phyloP scores from a whole-genome alignment of 2,888 invertebrate genomes.

The Xanthorhoe spadicearia region DNA sequence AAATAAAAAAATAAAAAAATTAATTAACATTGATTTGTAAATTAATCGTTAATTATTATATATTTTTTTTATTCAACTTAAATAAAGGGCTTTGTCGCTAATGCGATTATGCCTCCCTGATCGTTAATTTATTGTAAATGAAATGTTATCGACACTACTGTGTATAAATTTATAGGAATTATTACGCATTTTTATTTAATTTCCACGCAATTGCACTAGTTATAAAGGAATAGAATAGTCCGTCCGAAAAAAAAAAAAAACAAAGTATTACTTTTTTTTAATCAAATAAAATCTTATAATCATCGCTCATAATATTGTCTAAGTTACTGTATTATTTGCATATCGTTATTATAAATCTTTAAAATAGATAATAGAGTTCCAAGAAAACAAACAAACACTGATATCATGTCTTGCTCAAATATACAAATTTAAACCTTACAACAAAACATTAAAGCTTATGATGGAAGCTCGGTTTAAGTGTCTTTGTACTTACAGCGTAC shows the following conservation, averaged over 20 bases:
- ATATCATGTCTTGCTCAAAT: background rate
- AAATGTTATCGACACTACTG: too few species aligned
- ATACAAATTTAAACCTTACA: constrained; percentile 6
- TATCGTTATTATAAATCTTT: constrained; percentile 7
- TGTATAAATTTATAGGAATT: too few species aligned
- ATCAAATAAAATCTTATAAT: background rate
- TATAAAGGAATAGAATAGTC: too few species aligned
- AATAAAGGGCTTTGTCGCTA: too few species aligned
- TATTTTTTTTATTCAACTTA: too few species aligned
- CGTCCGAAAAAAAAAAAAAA: too few species aligned
- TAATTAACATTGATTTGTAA: too few species aligned
- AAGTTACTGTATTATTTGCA: background rate
- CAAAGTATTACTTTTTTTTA: background rate
- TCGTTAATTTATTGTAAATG: too few species aligned
- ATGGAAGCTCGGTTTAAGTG: constrained; percentile 8
- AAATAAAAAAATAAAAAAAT: too few species aligned
- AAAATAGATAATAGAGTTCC: constrained; percentile 5
- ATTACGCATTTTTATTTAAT: background rate
- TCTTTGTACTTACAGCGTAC: constrained; percentile 13
- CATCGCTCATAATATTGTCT: background rate
- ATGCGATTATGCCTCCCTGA: too few species aligned
- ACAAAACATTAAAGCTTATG: constrained; percentile 11
- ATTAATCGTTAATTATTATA: too few species aligned
- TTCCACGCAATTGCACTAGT: too few species aligned
- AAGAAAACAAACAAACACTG: constrained; percentile 11